These are phyloP conservation scores for Hymenochirus boettgeri DNA, from an alignment of 2,113 vertebrate genomes.

Conservation along the genomic window DNA sequence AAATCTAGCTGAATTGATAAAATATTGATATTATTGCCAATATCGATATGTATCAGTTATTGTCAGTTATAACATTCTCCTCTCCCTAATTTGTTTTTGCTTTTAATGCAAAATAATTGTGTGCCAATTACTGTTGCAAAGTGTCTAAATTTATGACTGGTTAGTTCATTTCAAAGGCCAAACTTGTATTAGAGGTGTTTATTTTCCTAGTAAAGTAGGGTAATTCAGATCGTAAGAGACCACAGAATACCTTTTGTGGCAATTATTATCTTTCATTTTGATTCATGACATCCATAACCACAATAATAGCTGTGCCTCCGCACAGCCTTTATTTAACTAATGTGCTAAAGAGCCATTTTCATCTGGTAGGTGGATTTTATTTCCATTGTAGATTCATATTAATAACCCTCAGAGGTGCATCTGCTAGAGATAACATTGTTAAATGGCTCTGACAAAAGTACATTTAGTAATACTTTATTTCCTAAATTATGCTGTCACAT, in stretches of 20 bases:
- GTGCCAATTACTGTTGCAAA: too few relatives aligned
- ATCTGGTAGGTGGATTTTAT: constrained; percentile 17
- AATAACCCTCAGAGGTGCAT: constrained; percentile 27
- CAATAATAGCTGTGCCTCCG: not conserved
- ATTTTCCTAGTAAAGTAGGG: too few relatives aligned
- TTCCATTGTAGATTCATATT: constrained; percentile 13
- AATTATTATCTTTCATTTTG: constrained; percentile 10
- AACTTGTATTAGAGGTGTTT: too few relatives aligned
- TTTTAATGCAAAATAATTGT: too few relatives aligned
- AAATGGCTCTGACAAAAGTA: constrained; percentile 32
- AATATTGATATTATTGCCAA: too few relatives aligned
- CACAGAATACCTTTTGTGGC: not conserved
- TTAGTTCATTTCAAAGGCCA: too few relatives aligned
- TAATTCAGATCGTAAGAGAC: not conserved
- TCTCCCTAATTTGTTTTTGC: too few relatives aligned
- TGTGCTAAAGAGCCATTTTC: constrained; percentile 10
- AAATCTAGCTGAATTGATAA: too few relatives aligned
- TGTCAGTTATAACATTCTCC: too few relatives aligned
- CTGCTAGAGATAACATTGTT: constrained; percentile 28
- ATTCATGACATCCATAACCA: constrained; percentile 14
- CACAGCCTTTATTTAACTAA: constrained; percentile 4
- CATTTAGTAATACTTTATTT: constrained; percentile 34
- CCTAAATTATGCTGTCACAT: constrained; percentile 37
- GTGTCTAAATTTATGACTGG: too few relatives aligned
- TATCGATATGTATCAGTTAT: too few relatives aligned